Conservation (phyloP, 2,113 vertebrate genomes). For the Hydropotes inermis region DNA sequence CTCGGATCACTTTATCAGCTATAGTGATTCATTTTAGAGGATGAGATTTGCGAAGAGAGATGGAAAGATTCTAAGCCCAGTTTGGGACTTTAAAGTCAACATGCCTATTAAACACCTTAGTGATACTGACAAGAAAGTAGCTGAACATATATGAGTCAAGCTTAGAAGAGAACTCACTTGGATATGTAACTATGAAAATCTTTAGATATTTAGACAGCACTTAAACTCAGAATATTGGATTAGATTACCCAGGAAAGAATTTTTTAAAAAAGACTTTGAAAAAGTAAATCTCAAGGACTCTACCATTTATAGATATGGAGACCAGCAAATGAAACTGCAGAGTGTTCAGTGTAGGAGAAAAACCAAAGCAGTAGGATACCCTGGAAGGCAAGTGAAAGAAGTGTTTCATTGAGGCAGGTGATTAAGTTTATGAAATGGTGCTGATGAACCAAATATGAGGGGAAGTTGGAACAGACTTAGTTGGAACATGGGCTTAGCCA, state of each 20-base stretch:
- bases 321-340: background rate
- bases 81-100: background rate
- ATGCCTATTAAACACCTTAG: background rate
- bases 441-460: background rate
- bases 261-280: background rate
- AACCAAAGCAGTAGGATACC: background rate
- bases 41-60: background rate
- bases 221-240: background rate
- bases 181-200: background rate
- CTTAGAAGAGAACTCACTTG: background rate
- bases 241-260: background rate
- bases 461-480: background rate
- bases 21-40: background rate
- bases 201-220: background rate
- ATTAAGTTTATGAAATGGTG: background rate
- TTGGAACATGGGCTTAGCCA: background rate
- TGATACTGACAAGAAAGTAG: background rate
- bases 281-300: background rate
- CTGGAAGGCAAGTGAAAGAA: background rate
- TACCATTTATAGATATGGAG: background rate
- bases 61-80: background rate
- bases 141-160: background rate
- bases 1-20: background rate
- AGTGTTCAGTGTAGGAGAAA: background rate
- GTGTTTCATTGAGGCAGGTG: background rate